Evolutionary conservation across 2,888 invertebrate species (phyloP), one percentile per base, ranked within the genome.

Genomic region (Andrena marginata): DNA sequence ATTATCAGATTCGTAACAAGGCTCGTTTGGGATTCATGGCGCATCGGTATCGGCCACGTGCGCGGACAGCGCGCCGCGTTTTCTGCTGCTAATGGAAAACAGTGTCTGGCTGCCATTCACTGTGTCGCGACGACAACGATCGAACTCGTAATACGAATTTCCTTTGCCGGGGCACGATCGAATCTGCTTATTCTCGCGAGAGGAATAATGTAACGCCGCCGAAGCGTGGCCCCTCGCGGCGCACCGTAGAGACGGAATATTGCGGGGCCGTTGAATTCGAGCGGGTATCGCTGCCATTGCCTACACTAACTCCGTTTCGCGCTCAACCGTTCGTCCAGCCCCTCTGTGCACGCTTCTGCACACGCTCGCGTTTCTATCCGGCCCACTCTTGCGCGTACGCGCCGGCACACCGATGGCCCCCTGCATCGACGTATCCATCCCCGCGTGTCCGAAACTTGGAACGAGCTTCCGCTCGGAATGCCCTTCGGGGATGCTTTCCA

Each of bases 121-220:
- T 73, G 77, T 80, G 80, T 84, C 86, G 56, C 56, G 63, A 67
- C 70, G 71, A 63, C 59, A 26, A 56, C 79, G 87, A 87, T 85
- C 81, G 74, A 71, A 73, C 72, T 62, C 77, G 75, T 90, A 90
- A 90, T 90, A 81, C 85, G 86, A 89, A 86, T 87, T 89, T 87
- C 85, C 87, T 90, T 90, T 89, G 90, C 89, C 71, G 54, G 70
- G 82, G 80, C 88, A 90, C 88, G 89, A 90, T 83, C 89, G 85
- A 89, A 86, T 82, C 86, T 85, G 85, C 82, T 88, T 87, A 86
- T 74, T 84, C 80, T 82, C 88, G 75, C 82, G 76, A 77, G 54
- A 60, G 70, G 77, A 86, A 85, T 86, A 86, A 88, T 75, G 88
- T 86, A 85, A 88, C 80, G 64, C 42, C 79, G 74, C 5, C 74